Evolutionary conservation across 2,113 vertebrate genomes (phyloP), one percentile per base, ranked within the genome.

Genomic region (Paedocypris sp.): DNA sequence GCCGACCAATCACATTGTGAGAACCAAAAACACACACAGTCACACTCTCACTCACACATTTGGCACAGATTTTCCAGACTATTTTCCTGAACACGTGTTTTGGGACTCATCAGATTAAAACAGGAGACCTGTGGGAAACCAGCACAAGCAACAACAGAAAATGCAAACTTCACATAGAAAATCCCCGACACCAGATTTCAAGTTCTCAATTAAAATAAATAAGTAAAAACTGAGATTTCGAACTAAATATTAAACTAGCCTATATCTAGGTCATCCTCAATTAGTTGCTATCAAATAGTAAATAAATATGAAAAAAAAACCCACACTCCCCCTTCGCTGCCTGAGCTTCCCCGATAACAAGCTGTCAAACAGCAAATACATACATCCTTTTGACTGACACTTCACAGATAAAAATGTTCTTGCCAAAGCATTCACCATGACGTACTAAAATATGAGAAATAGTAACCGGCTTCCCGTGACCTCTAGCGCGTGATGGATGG

Each of bases 401-500:
- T 43, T 58, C 32, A 25, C 10, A 58, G 54, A 58, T 58, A 58
- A 43, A 58, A 58, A 58, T 32, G 16, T 42, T 32, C 39, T 42
- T 43, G 39, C 12, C 31, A 58, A 57, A 20, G 54, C 28, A 26
- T 16, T 43, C 29, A 39, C 28, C 18, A 7, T 42, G 39, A 39
- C 39, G 54, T 26, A 45, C 25, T 58, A 32, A 58, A 58, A 58
- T 45, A 43, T 12, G 23, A 16, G 39, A 48, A 73, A 50, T 49
- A 41, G 45, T 33, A 33, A 3, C 1, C 41, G 59, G 69, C 68
- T 64, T 74, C 74, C 60, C 80, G 75, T 65, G 63, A 65, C 63
- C 53, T 50, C 49, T 56, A 42, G 43, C 45, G 8, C 50, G 33
- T 50, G 45, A 58, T 58, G 19, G 15, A 46, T 50, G 28, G 41